A percentile compares a stretch with the other conserved stretches of the same genome.
phyloP scores from a whole-genome alignment of 2,888 invertebrate genomes.

The Cosmopolites sordidus region DNA sequence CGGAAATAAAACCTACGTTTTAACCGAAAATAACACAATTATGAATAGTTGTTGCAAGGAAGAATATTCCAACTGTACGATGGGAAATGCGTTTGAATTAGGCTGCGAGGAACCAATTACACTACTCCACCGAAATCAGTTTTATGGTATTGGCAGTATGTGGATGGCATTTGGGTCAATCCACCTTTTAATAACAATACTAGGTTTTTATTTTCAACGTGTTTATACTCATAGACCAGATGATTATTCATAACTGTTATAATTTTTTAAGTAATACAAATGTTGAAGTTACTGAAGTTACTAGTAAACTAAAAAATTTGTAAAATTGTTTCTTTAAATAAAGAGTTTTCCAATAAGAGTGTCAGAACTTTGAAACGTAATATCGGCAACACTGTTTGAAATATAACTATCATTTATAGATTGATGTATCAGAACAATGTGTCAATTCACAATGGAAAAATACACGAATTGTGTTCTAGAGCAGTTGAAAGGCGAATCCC shows the following conservation, averaged over 20 bases:
- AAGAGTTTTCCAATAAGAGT: too few relatives aligned
- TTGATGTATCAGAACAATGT: too few relatives aligned
- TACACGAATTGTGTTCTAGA: too few relatives aligned
- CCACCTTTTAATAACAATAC: constrained; percentile 2
- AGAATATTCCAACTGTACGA: background rate
- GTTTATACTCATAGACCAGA: constrained; percentile 4
- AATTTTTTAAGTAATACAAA: too few relatives aligned
- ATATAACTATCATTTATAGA: too few relatives aligned
- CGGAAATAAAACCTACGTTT: constrained; percentile 1
- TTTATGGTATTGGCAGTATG: constrained; percentile 12
- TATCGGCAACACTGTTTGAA: too few relatives aligned
- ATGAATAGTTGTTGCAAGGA: constrained; percentile 14
- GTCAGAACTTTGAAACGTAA: too few relatives aligned
- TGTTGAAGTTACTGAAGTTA: too few relatives aligned
- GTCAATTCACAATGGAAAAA: too few relatives aligned
- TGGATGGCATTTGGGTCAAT: constrained; percentile 9
- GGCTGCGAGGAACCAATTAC: constrained; percentile 11
- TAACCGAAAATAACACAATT: background rate
- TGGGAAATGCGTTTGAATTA: background rate
- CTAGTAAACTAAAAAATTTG: too few relatives aligned
- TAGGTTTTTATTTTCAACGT: constrained; percentile 14
- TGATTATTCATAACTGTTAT: background rate
- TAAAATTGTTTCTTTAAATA: too few relatives aligned
- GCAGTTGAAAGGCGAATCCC: too few relatives aligned
- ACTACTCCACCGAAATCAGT: background rate